Evolutionary conservation across 2,888 invertebrate genomes (phyloP).

Genomic region (Drosophila pseudotalamancana): DNA sequence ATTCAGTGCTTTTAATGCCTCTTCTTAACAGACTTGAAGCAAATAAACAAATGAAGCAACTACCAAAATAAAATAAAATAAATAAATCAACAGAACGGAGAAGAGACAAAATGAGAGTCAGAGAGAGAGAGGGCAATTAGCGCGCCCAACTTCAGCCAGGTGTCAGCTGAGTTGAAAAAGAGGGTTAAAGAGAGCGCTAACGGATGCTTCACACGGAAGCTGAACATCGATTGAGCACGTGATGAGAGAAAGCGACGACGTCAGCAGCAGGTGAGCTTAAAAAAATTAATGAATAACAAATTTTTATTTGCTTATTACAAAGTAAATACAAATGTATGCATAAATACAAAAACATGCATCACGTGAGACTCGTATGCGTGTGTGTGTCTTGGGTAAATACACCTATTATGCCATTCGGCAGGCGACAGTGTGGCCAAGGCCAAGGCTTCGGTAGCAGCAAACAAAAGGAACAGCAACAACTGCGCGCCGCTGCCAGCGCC

Average conservation of each 20-base stretch:
- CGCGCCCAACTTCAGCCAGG: slow-evolving; percentile 7
- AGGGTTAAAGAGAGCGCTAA: neutral
- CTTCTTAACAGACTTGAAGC: neutral
- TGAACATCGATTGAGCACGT: slow-evolving; percentile 49
- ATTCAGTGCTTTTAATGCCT: neutral
- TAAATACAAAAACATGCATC: neutral
- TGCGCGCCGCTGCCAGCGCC: slow-evolving; percentile 6
- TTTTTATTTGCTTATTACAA: slow-evolving; percentile 31
- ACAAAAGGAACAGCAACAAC: slow-evolving; percentile 10
- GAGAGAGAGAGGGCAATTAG: slow-evolving; percentile 4
- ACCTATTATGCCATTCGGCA: slow-evolving; percentile 28
- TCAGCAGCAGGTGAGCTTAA: slow-evolving; percentile 18
- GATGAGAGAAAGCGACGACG: slow-evolving; percentile 39
- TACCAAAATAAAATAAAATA: neutral
- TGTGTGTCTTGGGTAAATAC: slow-evolving; percentile 29
- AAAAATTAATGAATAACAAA: slow-evolving; percentile 49
- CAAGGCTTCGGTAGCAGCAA: slow-evolving; percentile 37
- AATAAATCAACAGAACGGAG: neutral
- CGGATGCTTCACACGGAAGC: slow-evolving; percentile 42
- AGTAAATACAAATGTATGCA: neutral
- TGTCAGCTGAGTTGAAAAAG: neutral
- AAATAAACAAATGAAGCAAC: slow-evolving; percentile 1
- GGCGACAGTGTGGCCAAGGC: slow-evolving; percentile 36
- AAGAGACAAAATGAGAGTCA: neutral
- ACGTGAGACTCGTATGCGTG: neutral